Evolutionary conservation across 2,113 vertebrate species (phyloP), one percentile per base, ranked within the genome.

Genomic region (Scalopus aquaticus): DNA sequence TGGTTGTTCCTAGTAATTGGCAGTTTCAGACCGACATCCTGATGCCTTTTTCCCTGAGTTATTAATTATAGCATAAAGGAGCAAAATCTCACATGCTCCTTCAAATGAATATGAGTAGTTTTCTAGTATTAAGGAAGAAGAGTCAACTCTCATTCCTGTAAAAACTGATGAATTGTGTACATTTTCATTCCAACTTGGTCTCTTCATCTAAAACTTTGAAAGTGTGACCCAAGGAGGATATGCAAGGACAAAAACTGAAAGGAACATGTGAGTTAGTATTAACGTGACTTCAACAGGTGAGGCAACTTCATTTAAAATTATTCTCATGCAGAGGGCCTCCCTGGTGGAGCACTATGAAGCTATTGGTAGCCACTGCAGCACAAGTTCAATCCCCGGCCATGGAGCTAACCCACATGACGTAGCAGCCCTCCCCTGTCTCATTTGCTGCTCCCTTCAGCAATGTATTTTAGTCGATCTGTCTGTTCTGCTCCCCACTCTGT

Each of bases 1-100:
- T 60, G 58, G 6, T 83, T 84, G 4, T 85, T 91, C 35, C 20
- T 67, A 77, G 79, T 49, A 94, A 94, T 95, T 90, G 93, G 37
- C 49, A 74, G 42, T 92, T 94, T 82, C 56, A 88, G 51, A n/a
- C 17, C 9, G n/a, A 46, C n/a, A 72, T 87, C 51, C 67, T 92
- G 39, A 87, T 90, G 76, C 26, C 28, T 81, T 91, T 87, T 58
- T 65, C 56, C 70, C 16, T 2, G 32, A 93, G 54, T 89, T 73
- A 81, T 94, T 97, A 83, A 96, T 95, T 90, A 86, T 8, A 96
- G 26, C 16, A 76, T 74, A 89, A 76, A 54, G 26, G n/a, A 51
- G 39, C 69, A 89, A 88, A 69, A 35, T 91, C 22, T 83, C 30
- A 65, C 1, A 46, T 32, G 12, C 26, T 91, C 24, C 79, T 54